Percentiles rank a stretch among this genome's conserved stretches.
These are phyloP conservation scores for Pseudopodoces humilis DNA, from an alignment of 2,113 vertebrate species.

Conservation along the genomic window DNA sequence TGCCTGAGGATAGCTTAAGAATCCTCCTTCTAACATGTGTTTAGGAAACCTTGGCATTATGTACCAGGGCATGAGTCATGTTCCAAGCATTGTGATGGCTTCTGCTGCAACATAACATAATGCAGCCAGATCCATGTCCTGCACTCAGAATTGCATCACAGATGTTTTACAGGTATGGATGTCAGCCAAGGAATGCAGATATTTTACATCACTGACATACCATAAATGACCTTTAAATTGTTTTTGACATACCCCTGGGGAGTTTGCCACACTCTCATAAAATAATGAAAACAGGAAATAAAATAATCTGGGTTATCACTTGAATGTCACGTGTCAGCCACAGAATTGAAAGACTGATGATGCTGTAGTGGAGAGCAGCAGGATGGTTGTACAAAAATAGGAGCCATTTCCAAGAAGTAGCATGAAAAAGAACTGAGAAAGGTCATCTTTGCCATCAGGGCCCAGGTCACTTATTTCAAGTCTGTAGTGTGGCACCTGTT, in stretches of 20 bases:
- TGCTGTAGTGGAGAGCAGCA: neutral
- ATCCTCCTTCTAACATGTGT: neutral
- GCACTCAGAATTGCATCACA: neutral
- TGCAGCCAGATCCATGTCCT: neutral
- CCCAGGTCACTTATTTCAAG: neutral
- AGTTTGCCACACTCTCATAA: neutral
- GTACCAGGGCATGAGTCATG: slow-evolving; percentile 15
- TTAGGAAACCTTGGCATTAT: slow-evolving; percentile 6
- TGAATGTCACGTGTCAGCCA: neutral
- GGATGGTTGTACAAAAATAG: neutral
- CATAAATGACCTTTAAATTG: neutral
- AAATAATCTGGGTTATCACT: neutral
- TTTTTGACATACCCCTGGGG: neutral
- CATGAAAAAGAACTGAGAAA: neutral
- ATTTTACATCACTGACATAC: neutral
- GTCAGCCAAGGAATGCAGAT: slow-evolving; percentile 8
- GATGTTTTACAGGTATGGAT: neutral
- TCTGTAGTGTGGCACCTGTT: neutral
- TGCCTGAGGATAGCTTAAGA: slow-evolving; percentile 14
- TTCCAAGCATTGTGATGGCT: neutral
- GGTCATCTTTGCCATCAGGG: neutral
- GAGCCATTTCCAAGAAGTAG: neutral
- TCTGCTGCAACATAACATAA: neutral
- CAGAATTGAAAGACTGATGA: neutral
- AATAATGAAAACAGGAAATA: neutral